Evolutionary conservation across 2,113 vertebrate genomes (phyloP).

Genomic region (Brachionichthys hirsutus): DNA sequence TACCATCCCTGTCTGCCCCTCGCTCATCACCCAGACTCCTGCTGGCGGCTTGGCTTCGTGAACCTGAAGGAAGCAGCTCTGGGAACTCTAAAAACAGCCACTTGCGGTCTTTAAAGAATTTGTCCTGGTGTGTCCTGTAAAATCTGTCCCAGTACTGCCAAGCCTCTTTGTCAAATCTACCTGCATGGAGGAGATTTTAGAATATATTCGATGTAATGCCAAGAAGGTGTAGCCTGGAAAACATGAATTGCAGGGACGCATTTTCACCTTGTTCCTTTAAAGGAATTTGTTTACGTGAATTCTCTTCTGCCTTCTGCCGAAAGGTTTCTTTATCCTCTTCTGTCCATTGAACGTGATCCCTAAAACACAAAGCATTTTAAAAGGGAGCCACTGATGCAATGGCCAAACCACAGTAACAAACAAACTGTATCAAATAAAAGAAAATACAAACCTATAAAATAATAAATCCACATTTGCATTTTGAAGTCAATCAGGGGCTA

Average conservation of each 20-base stretch:
- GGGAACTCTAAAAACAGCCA: slow-evolving; percentile 94
- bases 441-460: background rate
- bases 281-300: slow-evolving; percentile 79
- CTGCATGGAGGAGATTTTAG: slow-evolving; percentile 67
- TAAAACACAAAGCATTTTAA: slow-evolving; percentile 53
- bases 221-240: slow-evolving; percentile 2
- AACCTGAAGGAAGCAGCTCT: slow-evolving; percentile 81
- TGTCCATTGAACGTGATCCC: slow-evolving; percentile 93
- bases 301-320: slow-evolving; percentile 79
- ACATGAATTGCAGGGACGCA: background rate
- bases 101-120: slow-evolving; percentile 94
- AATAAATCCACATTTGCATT: background rate
- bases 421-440: background rate
- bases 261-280: slow-evolving; percentile 82
- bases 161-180: slow-evolving; percentile 85
- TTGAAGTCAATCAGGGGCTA: background rate
- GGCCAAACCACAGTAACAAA: background rate
- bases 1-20: slow-evolving; percentile 3
- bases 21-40: slow-evolving; percentile 2
- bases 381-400: background rate
- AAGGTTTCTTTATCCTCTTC: slow-evolving; percentile 83
- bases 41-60: slow-evolving; percentile 14
- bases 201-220: background rate
- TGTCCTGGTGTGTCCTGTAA: slow-evolving; percentile 87
- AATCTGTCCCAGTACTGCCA: slow-evolving; percentile 88